These are phyloP conservation scores for Apeira syringaria DNA, from an alignment of 2,888 invertebrate genomes.

Conservation along the genomic window DNA sequence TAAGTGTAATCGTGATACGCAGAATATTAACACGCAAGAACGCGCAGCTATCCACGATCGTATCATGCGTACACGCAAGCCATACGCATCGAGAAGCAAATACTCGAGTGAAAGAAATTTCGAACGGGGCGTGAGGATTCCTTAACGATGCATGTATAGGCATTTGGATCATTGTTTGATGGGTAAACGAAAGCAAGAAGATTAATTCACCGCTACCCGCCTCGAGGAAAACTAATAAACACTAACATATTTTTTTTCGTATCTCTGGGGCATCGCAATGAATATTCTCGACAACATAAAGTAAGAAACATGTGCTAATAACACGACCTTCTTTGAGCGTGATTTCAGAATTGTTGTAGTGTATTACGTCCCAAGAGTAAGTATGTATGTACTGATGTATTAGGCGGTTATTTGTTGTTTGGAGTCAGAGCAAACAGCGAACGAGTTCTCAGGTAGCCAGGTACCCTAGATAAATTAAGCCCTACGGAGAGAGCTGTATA, in stretches of 20 bases:
- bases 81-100: not conserved
- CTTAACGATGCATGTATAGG: slow-evolving; percentile 13
- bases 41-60: slow-evolving; percentile 1
- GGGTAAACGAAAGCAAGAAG: slow-evolving; percentile 15
- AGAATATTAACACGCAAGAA: slow-evolving; percentile 4
- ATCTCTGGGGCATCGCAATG: not conserved
- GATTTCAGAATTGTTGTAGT: not conserved
- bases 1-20: not conserved
- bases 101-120: slow-evolving; percentile 9
- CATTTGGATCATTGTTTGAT: slow-evolving; percentile 21
- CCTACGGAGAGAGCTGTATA: too few species aligned
- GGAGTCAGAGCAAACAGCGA: not conserved
- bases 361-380: slow-evolving; percentile 6
- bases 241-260: not conserved
- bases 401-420: not conserved
- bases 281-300: too few species aligned
- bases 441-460: not conserved
- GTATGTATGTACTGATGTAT: not conserved
- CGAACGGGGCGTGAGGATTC: slow-evolving; percentile 12
- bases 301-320: too few species aligned
- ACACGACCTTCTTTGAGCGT: too few species aligned
- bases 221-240: not conserved
- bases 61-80: slow-evolving; percentile 11
- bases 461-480: slow-evolving; percentile 4
- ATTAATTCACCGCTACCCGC: slow-evolving; percentile 2